Percentiles rank a stretch among this genome's conserved stretches.
These are phyloP conservation scores for Ceyx melanurus DNA, from an alignment of 2,113 vertebrate genomes.

Conservation along the genomic window DNA sequence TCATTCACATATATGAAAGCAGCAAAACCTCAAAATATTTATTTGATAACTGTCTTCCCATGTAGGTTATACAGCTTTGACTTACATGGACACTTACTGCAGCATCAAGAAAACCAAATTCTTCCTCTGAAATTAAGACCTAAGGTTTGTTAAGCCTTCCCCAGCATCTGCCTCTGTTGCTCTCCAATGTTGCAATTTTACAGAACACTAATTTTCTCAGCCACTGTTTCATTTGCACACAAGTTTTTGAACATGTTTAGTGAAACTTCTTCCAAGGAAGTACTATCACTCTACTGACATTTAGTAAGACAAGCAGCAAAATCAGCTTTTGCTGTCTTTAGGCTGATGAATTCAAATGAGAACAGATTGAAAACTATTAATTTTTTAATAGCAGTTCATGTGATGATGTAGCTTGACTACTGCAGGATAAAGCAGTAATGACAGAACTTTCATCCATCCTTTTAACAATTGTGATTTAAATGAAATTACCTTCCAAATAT, in stretches of 20 bases:
- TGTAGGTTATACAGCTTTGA: neutral
- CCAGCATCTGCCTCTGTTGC: neutral
- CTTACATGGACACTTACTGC: neutral
- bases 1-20: neutral
- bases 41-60: neutral
- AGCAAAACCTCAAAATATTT: neutral
- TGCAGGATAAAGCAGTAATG: neutral
- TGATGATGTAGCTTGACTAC: neutral
- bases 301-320: neutral
- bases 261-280: neutral
- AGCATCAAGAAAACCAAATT: neutral
- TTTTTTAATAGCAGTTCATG: neutral
- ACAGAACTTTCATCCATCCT: neutral
- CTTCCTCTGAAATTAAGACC: neutral
- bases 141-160: neutral
- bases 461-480: neutral
- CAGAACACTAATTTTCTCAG: neutral
- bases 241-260: neutral
- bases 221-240: accelerated
- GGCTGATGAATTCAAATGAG: neutral
- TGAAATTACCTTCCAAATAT: neutral
- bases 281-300: neutral
- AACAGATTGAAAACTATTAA: neutral
- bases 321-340: neutral
- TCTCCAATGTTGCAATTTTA: neutral